Conservation (phyloP, 1,140 invertebrate species). For the Trachymyrmex cornetzi region DNA sequence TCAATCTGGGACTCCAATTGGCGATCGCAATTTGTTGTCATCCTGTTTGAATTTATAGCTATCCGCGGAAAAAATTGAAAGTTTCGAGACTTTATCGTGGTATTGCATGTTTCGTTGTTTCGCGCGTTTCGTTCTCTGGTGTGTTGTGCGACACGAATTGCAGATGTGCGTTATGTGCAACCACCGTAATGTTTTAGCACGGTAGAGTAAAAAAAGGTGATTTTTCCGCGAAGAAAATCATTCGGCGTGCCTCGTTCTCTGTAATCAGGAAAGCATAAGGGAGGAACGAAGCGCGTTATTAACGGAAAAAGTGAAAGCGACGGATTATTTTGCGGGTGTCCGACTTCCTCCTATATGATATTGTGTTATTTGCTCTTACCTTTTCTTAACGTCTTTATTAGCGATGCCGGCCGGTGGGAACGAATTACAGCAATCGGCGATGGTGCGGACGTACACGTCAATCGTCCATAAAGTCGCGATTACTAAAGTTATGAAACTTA, state of each 20-base stretch:
- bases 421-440: conserved; percentile 29
- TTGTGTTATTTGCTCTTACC: conserved; percentile 42
- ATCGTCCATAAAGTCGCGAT: conserved; percentile 24
- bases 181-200: neutral
- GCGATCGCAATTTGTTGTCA: conserved; percentile 5
- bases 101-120: neutral
- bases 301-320: conserved; percentile 66
- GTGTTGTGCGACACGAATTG: neutral
- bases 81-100: neutral
- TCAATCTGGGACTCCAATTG: conserved; percentile 38
- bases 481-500: conserved; percentile 39
- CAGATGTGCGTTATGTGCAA: neutral
- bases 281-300: conserved; percentile 34
- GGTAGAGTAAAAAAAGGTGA: neutral
- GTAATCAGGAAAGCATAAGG: conserved; percentile 41
- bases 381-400: conserved; percentile 30
- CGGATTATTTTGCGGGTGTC: conserved; percentile 34
- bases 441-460: neutral
- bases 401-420: neutral
- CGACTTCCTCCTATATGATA: conserved; percentile 48
- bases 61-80: neutral
- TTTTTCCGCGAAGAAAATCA: conserved; percentile 20
- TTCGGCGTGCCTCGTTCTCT: neutral
- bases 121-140: neutral
- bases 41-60: neutral